Evolutionary conservation across 2,888 invertebrate genomes (phyloP), one percentile per base, ranked within the genome.

Genomic region (Hirtodrosophila alboralis): DNA sequence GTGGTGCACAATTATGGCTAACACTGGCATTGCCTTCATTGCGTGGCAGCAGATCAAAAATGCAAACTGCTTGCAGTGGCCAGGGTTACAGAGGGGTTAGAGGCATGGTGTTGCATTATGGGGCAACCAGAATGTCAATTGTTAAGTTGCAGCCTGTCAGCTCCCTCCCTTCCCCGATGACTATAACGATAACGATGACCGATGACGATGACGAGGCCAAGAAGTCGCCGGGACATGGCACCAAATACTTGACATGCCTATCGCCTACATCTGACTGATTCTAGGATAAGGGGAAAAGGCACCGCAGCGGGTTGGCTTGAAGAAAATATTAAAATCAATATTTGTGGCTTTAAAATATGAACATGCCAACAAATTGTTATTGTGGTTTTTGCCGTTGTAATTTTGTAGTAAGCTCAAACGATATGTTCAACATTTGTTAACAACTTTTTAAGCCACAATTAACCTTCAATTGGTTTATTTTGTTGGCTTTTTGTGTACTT

Each of bases 11-110:
- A 72, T 70, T 67, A 67, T 61, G 45, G 73, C 56, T 21, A 67
- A 57, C 68, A 72, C 61, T 38, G 67, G 36, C 60, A 66, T 18
- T 18, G 5, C 18, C 66, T 53, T 47, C 52, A 64, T 70, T 54
- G 34, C 23, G 21, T 10, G 33, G 13, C 16, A n/a, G 16, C 38
- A 47, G 43, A 13, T 51, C 51, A 44, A 49, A 61, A 72, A 72
- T 56, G 61, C 62, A 61, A 56, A 36, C 73, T 45, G 31, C 56
- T 49, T 36, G 53, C 72, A 68, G 59, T 59, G 72, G 45, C 53
- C 60, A 41, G 69, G 69, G 66, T 43, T 72, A 38, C 45, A 67
- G 28, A 7, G 30, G 13, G n/a, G 27, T 1, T 16, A 26, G 23
- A 9, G 31, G 14, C 18, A 18, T 5, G 0, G 28, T 26, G 10